Conservation (phyloP, 2,888 invertebrate species). For the Ormyrus thymus region DNA sequence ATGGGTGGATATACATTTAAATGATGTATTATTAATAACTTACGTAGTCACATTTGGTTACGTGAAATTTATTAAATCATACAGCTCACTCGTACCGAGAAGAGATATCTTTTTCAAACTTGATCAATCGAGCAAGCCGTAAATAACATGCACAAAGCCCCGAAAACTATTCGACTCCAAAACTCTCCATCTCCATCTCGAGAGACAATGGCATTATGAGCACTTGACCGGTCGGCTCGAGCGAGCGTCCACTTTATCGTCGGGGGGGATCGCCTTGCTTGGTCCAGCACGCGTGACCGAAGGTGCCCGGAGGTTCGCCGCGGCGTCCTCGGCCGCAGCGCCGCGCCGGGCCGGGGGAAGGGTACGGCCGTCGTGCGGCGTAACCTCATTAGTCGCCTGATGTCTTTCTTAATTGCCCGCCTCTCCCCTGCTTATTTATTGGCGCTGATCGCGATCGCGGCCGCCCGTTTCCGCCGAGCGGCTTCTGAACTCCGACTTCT, state of each 20-base stretch:
- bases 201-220: slow-evolving; percentile 4
- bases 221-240: slow-evolving; percentile 28
- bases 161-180: too few relatives aligned
- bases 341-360: not conserved
- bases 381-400: slow-evolving; percentile 72
- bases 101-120: too few relatives aligned
- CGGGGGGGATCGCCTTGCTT: not conserved
- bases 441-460: slow-evolving; percentile 65
- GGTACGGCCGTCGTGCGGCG: slow-evolving; percentile 60
- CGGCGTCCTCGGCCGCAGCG: too few relatives aligned
- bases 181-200: too few relatives aligned
- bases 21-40: too few relatives aligned
- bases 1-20: too few relatives aligned
- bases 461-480: slow-evolving; percentile 48
- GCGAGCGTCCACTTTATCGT: slow-evolving; percentile 13
- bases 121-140: too few relatives aligned
- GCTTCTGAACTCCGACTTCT: not conserved
- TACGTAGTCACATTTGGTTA: too few relatives aligned
- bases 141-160: too few relatives aligned
- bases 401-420: slow-evolving; percentile 72
- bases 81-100: too few relatives aligned
- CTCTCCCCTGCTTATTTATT: slow-evolving; percentile 68
- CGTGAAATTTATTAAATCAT: too few relatives aligned
- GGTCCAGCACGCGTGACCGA: slow-evolving; percentile 10
- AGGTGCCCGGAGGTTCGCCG: not conserved